Evolutionary conservation across 2,113 vertebrate genomes (phyloP), one percentile per base, ranked within the genome.

Genomic region (Lucifuga dentata): DNA sequence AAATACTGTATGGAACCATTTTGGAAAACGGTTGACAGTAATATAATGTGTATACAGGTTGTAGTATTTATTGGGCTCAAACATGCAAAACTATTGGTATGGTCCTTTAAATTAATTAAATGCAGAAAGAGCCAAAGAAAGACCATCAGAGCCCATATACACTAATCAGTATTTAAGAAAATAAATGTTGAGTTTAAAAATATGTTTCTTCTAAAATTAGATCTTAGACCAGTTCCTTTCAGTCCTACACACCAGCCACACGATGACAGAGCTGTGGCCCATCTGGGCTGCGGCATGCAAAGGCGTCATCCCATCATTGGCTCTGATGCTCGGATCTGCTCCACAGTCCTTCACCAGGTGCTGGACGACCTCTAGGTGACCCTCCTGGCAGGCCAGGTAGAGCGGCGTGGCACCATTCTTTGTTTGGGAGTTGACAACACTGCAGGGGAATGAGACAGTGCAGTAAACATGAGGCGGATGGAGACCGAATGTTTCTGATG

Each of bases 331-430:
- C 8, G 96, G 93, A 68, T 98, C 94, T 0, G 98, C 95, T 62
- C 93, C 94, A 11, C 95, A 97, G 60, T 98, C 95, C 87, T 98
- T 95, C 73, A 96, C 97, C 87, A 99, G 88, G 92, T 95, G 95
- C 82, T 99, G 95, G 70, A 97, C 93, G 51, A 94, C 94, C 79
- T 99, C 98, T 90, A 99, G 90, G 85, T 99, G 97, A 79, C 98
- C 98, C 90, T 99, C 97, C 91, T 99, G 98, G 92, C 97, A 98
- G 67, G 98, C 95, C 92, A 99, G 94, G 92, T 99, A 99, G 80
- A 99, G 94, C 3, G 97, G 95, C 20, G 98, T 99, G 95, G 98
- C 97, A 95, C 97, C 98, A 0, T 95, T 98, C 92, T 97, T 96
- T 78, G 96, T 99, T 93, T 97, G 96, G 80, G 93, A 92, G 86